Base-by-base conservation (phyloP, 2,113 vertebrate genomes). In the Phodopus roborovskii region DNA sequence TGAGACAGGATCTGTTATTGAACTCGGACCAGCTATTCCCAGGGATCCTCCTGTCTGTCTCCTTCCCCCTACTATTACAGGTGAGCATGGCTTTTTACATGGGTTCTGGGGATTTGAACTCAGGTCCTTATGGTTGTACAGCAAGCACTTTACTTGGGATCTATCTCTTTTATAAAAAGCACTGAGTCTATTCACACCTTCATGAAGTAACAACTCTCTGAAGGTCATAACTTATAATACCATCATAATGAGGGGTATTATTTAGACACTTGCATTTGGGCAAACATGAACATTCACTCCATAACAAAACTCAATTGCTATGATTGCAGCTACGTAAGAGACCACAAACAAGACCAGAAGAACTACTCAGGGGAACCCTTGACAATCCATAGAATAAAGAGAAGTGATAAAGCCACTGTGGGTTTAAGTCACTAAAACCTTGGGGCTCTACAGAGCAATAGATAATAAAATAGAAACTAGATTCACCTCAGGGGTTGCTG, bases 391-490 rank as follows among this genome's bases (percentile, higher is more conserved):
- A 82, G 50, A 77, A 30, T 89, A 60, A 85, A 16, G 36, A 68
- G 82, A 86, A 82, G 4, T 50, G 88, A 62, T 64, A 84, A 78
- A 64, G 16, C 5, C 58, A 19, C 24, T 75, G 22, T 12, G 50
- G 53, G 83, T 30, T 92, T 74, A 84, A 92, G 26, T 85, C 73
- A 64, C 58, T 45, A 7, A 50, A 73, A 56, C 1, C 83, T 89
- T 77, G 45, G 60, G 48, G 56, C 92, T 82, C 88, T 68, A 68
- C 19, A 87, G 53, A 90, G 42, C 16, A 53, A 56, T 66, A 94
- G 71, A 89, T 50, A 93, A 45, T 36, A 45, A 58, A 87, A 53
- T 30, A 92, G 64, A 94, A 87, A 96, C 33, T 78, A 30, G 79
- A 81, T 87, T 92, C 84, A 87, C 82, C 39, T 90, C n/a, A 15